These are phyloP conservation scores for Isichthys henryi DNA, from an alignment of 2,113 vertebrate species.

Conservation along the genomic window DNA sequence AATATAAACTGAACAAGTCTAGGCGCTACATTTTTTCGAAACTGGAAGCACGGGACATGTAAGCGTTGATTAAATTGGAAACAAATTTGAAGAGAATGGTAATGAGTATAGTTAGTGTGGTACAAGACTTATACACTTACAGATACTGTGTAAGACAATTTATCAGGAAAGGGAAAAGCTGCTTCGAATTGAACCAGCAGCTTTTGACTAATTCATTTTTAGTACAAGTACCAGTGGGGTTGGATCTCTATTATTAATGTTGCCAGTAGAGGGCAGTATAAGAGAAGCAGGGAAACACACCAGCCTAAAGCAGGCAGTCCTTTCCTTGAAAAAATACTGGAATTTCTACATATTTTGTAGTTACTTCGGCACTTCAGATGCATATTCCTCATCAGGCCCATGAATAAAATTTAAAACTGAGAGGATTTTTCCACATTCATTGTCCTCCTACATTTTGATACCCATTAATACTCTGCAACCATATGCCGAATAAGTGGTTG, in stretches of 20 bases:
- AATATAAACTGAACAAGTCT: not conserved
- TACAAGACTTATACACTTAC: not conserved
- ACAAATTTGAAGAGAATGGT: not conserved
- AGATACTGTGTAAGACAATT: not conserved
- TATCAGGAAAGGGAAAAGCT: not conserved
- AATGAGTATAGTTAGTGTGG: not conserved
- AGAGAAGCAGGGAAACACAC: not conserved
- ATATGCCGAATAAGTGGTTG: not conserved
- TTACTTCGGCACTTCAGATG: not conserved
- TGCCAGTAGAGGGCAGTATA: not conserved
- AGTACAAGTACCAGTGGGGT: not conserved
- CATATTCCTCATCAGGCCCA: not conserved
- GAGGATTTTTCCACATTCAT: not conserved
- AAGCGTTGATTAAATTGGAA: not conserved
- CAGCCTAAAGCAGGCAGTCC: not conserved
- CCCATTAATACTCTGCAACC: not conserved
- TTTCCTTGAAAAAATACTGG: not conserved
- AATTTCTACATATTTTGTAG: not conserved
- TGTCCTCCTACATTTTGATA: not conserved
- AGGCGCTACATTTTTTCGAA: not conserved
- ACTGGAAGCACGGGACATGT: not conserved
- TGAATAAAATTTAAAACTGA: not conserved
- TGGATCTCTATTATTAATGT: not conserved
- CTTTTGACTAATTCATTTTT: not conserved
- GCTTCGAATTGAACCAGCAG: not conserved